Base-by-base conservation (phyloP, 2,797 vertebrate genomes). In the Podargus strigoides region DNA sequence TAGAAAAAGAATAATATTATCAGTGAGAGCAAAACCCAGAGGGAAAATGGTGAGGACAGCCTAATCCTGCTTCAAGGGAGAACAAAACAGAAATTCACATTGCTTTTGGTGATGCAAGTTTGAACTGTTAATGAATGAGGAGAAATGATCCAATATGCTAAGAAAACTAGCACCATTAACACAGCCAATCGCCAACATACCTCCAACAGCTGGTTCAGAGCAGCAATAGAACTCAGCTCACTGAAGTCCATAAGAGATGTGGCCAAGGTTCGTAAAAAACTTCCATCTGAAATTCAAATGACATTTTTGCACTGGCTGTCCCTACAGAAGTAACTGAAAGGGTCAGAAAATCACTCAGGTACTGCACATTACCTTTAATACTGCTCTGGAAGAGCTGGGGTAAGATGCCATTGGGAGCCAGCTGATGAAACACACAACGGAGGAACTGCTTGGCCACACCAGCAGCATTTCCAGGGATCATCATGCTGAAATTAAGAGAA, bases 381-480 rank as follows among this genome's bases (percentile, higher is more conserved):
- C 98, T 99, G 94, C 99, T 99, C 98, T 99, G 99, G 96, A 99
- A 99, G 73, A 99, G 98, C 96, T 99, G 99, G 12, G 99, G 99
- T 69, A 99, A 97, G 97, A 99, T 99, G 93, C 99, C 99, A 3
- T 99, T 99, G 55, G 99, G 99, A 56, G 99, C 99, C 96, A 99
- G 97, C 93, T 99, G 99, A 95, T 99, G 99, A 96, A 99, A 99
- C 94, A 99, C 97, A 66, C 99, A 99, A 56, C 99, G 99, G 30
- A 99, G 98, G 96, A 99, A 99, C 97, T 99, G 99, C 97, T 99
- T 99, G 87, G 99, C 99, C 96, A 99, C 99, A 72, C 99, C 99
- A 17, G 99, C 99, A 46, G 99, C 99, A 67, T 99, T 99, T 93
- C 99, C 99, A 24, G 99, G 99, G 85, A 99, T 99, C 98, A 99